Percentiles rank a stretch among this genome's conserved stretches.
Conservation (phyloP, 1,140 invertebrate genomes). For the Coboldia fuscipes region DNA sequence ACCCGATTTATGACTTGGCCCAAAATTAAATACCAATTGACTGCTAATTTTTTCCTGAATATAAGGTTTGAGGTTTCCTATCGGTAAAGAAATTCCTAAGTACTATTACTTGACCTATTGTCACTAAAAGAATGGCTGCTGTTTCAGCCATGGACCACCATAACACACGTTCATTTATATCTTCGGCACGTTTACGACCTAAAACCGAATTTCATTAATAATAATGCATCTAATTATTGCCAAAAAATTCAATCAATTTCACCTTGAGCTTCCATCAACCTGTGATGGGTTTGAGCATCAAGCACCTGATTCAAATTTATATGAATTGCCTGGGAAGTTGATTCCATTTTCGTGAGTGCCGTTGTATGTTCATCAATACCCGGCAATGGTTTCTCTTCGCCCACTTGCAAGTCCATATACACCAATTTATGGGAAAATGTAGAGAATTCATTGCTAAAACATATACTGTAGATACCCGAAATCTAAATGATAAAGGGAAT, state of each 20-base stretch:
- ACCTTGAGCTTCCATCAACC: slow-evolving; percentile 71
- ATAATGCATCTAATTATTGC: background rate
- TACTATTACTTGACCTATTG: slow-evolving; percentile 75
- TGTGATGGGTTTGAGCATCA: slow-evolving; percentile 92
- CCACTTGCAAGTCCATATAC: slow-evolving; percentile 96
- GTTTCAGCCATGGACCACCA: slow-evolving; percentile 86
- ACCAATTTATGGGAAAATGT: slow-evolving; percentile 99
- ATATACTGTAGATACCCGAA: slow-evolving; percentile 62
- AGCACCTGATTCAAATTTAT: slow-evolving; percentile 66
- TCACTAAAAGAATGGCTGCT: slow-evolving; percentile 58
- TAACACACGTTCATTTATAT: slow-evolving; percentile 81
- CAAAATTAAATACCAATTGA: no score
- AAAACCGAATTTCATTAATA: background rate
- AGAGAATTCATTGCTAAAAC: slow-evolving; percentile 99
- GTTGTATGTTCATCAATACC: slow-evolving; percentile 76
- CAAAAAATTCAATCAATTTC: background rate
- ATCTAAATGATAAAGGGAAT: slow-evolving; percentile 7
- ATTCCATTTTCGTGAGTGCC: slow-evolving; percentile 93
- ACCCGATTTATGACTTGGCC: no score
- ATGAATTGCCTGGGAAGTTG: slow-evolving; percentile 72
- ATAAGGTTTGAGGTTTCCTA: slow-evolving; percentile 45
- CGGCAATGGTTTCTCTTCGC: slow-evolving; percentile 70
- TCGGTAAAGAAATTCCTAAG: slow-evolving; percentile 92
- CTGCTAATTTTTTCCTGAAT: no score
- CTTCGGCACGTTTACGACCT: slow-evolving; percentile 82